Percentiles rank a stretch among this genome's conserved stretches.
Evolutionary conservation across 2,797 vertebrate species (phyloP).

Genomic region (Microcaecilia unicolor): DNA sequence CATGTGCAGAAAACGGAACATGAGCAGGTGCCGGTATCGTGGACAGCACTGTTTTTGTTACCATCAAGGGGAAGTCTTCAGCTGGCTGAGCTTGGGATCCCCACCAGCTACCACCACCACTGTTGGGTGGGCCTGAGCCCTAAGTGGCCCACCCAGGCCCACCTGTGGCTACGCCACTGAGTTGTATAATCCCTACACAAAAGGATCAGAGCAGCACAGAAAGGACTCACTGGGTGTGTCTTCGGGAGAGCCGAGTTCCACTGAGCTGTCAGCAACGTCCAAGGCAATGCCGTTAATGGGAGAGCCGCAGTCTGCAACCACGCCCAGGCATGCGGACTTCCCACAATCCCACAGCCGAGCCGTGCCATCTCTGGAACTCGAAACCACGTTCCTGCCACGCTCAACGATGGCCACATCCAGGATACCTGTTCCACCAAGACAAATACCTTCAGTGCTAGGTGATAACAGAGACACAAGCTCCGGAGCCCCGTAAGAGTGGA

Average conservation of each 20-base stretch:
- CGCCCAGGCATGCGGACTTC: constrained; percentile 41
- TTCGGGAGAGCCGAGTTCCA: constrained; percentile 48
- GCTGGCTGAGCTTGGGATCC: too few species aligned
- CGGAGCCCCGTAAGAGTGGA: too few species aligned
- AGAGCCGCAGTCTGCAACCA: constrained; percentile 42
- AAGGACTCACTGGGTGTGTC: constrained; percentile 43
- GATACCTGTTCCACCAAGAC: constrained; percentile 38
- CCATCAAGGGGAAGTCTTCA: too few species aligned
- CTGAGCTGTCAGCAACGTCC: constrained; percentile 36
- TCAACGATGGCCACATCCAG: constrained; percentile 60
- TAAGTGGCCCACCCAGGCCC: too few species aligned
- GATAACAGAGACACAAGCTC: too few species aligned
- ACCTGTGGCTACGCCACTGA: too few species aligned
- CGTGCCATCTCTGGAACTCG: constrained; percentile 56
- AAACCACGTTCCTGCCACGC: constrained; percentile 54
- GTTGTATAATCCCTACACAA: too few species aligned
- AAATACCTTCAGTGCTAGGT: rapidly evolving
- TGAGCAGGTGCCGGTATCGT: too few species aligned
- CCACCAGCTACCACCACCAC: too few species aligned
- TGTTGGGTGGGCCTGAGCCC: too few species aligned
- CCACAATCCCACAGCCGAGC: constrained; percentile 64
- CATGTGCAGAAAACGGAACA: too few species aligned
- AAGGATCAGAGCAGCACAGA: not conserved
- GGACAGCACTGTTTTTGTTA: too few species aligned
- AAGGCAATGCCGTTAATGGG: constrained; percentile 48